Evolutionary conservation across 2,113 vertebrate species (phyloP).

Genomic region (Dasyornis broadbenti): DNA sequence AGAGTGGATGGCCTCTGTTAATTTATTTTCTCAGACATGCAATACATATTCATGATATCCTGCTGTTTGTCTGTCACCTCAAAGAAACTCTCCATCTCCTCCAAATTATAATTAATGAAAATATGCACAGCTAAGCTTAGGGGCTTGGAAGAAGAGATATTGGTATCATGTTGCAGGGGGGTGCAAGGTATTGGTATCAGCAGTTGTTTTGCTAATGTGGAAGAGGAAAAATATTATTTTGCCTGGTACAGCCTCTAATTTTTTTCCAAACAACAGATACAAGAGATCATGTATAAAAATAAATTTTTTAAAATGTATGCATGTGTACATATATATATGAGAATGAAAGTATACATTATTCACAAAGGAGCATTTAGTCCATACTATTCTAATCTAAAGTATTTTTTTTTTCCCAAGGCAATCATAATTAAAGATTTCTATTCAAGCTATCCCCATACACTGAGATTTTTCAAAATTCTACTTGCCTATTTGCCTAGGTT

Average conservation of each 20-base stretch:
- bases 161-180: constrained; percentile 13
- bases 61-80: constrained; percentile 96
- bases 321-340: background rate
- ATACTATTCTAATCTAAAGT: background rate
- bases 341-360: background rate
- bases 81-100: constrained; percentile 70
- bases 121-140: constrained; percentile 64
- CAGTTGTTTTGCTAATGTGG: background rate
- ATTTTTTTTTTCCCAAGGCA: background rate
- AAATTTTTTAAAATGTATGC: background rate
- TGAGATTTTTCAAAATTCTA: background rate
- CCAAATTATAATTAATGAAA: constrained; percentile 75
- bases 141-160: constrained; percentile 27
- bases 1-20: constrained; percentile 88
- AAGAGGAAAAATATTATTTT: background rate
- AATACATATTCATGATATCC: constrained; percentile 96
- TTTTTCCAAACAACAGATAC: background rate
- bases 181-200: constrained; percentile 20
- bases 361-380: background rate
- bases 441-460: background rate
- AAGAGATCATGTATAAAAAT: background rate
- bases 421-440: background rate
- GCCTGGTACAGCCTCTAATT: background rate
- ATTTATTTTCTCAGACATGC: constrained; percentile 92
- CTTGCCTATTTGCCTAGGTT: background rate